A percentile compares a stretch with the other conserved stretches of the same genome.
Evolutionary conservation across 30 jellyfish, hydroid and myxozoan species (phyloP).

Genomic region (Pseudorhiza aurosa): DNA sequence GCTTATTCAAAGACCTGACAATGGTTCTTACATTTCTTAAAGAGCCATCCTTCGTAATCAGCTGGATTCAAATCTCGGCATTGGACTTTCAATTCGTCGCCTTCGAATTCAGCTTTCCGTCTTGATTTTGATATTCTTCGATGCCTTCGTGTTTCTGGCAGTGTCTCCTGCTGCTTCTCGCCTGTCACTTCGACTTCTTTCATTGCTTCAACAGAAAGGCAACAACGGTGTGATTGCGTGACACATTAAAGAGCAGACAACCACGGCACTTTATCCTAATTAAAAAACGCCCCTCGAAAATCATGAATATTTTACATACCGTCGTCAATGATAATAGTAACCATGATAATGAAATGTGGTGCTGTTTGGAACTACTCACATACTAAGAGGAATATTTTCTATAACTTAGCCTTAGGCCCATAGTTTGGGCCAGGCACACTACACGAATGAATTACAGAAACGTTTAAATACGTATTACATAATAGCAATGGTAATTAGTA

Average conservation of each 20-base stretch:
- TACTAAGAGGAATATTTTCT: too few relatives aligned
- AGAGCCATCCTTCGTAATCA: slow-evolving; percentile 95
- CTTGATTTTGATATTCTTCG: slow-evolving; percentile 63
- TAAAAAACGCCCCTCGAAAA: not conserved
- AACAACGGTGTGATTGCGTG: too few relatives aligned
- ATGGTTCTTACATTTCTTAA: slow-evolving; percentile 72
- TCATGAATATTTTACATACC: too few relatives aligned
- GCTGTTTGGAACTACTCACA: too few relatives aligned
- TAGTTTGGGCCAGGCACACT: too few relatives aligned
- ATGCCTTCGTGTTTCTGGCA: slow-evolving; percentile 59
- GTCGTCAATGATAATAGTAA: not conserved
- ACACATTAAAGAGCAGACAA: not conserved
- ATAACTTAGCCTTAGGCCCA: too few relatives aligned
- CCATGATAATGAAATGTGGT: not conserved
- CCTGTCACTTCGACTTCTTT: slow-evolving; percentile 91
- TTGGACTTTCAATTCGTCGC: slow-evolving; percentile 75
- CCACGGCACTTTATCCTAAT: not conserved
- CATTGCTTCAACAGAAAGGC: slow-evolving; percentile 49
- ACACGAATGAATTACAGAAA: too few relatives aligned
- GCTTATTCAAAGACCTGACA: too few relatives aligned
- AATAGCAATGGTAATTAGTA: too few relatives aligned
- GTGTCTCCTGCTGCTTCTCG: slow-evolving; percentile 78
- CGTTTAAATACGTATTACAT: too few relatives aligned
- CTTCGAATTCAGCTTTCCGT: slow-evolving; percentile 79
- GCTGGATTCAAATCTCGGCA: slow-evolving; percentile 92